Base-by-base conservation (phyloP, 1,140 invertebrate species). In the Drosophila oshimai region DNA sequence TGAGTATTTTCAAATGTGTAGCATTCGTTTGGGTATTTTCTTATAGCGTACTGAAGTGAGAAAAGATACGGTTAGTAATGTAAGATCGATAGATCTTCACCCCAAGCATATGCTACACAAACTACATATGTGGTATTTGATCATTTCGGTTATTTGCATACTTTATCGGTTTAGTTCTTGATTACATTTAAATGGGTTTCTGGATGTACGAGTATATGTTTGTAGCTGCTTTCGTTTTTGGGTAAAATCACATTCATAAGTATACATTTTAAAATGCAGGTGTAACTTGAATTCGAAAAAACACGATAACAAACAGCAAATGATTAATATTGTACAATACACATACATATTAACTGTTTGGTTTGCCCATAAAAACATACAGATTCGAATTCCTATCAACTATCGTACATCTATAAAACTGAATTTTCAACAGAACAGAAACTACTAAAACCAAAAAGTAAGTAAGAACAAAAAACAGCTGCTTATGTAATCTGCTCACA, bases 241-340 rank as follows among this genome's bases (percentile, higher is more conserved):
- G 58, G 49, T 65, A 74, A 74, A 73, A 74, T 74, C 70, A 74
- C 70, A 74, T 73, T 72, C 9, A 73, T 55, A 71, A 50, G 42
- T 61, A 61, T 37, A 72, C 57, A 65, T 36, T 31, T 54, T 75
- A 76, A 84, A 80, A 69, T 76, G 57, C 70, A 69, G 77, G 53
- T 68, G 80, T 87, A 87, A 75, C 24, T 75, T 76, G 29, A 49
- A 86, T 75, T 86, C 81, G 73, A 86, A 86, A 86, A 87, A 86
- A 86, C 80, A 86, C 72, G 47, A 26, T 87, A 86, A 74, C 61
- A 84, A 87, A 86, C 71, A 80, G 45, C 46, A 72, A 84, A 67
- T 78, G 41, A 62, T 70, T 74, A 69, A 72, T 70, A 55, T 72
- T 67, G 71, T 76, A 81, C 62, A 65, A 75, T 62, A 76, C 37